A percentile compares a stretch with the other conserved stretches of the same genome.
phyloP scores from a whole-genome alignment of 2,888 invertebrate species.

The Eupithecia insigniata region DNA sequence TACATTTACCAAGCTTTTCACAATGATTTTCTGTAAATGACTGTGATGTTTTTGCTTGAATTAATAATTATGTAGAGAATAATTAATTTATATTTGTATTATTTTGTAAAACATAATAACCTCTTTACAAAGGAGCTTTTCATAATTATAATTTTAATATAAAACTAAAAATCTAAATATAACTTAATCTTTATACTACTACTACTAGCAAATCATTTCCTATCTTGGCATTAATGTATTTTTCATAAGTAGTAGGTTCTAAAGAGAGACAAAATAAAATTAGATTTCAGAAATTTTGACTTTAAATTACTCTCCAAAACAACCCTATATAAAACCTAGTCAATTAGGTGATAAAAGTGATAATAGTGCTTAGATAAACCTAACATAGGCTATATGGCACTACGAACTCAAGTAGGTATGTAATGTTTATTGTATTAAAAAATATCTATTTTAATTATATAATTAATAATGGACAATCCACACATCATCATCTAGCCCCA shows the following conservation, averaged over 20 bases:
- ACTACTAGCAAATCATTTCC: constrained; percentile 47
- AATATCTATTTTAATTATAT: too few species aligned
- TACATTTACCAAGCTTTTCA: not conserved
- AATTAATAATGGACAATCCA: too few species aligned
- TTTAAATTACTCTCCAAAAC: constrained; percentile 47
- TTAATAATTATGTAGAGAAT: not conserved
- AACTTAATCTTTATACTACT: constrained; percentile 33
- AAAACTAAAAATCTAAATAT: constrained; percentile 33
- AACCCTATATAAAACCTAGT: too few species aligned
- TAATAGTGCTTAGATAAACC: too few species aligned
- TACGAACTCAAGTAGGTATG: too few species aligned
- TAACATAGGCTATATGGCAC: too few species aligned
- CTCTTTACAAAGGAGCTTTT: not conserved
- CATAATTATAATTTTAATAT: constrained; percentile 3
- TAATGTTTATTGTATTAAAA: too few species aligned
- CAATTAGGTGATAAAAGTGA: too few species aligned
- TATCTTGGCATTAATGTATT: constrained; percentile 68
- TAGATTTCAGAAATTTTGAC: constrained; percentile 61
- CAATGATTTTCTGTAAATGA: not conserved
- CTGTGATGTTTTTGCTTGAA: constrained; percentile 8
- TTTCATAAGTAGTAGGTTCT: constrained; percentile 78
- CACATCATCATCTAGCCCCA: too few species aligned
- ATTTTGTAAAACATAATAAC: not conserved
- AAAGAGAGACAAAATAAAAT: constrained; percentile 74
- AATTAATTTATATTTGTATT: not conserved